Percentiles rank a stretch among this genome's conserved stretches.
Conservation (phyloP, 2,888 invertebrate species). For the Dynastes hyllus region DNA sequence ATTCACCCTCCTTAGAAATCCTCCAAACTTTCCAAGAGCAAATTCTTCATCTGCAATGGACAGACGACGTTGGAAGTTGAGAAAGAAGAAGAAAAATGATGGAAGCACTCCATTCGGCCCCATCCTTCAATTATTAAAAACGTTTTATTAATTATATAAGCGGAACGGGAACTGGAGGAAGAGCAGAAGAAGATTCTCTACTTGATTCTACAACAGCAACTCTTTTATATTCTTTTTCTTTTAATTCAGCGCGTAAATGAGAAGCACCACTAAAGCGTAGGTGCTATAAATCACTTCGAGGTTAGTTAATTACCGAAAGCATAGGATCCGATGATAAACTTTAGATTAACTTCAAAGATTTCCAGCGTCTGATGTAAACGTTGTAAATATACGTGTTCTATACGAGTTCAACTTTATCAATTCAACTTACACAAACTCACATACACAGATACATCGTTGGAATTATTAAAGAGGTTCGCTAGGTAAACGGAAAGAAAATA, state of each 20-base stretch:
- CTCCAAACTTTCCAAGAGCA: neutral
- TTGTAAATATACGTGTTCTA: neutral
- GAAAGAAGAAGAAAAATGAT: neutral
- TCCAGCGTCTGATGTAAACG: neutral
- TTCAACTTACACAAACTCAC: slow-evolving; percentile 4
- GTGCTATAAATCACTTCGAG: slow-evolving; percentile 11
- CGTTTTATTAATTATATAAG: too few species aligned
- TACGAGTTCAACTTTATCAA: neutral
- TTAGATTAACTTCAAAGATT: slow-evolving; percentile 19
- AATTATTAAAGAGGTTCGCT: too few species aligned
- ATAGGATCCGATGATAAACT: slow-evolving; percentile 13
- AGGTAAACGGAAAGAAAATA: neutral
- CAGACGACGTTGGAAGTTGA: too few species aligned
- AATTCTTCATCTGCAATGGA: neutral
- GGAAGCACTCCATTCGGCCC: too few species aligned
- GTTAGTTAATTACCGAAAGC: slow-evolving; percentile 15
- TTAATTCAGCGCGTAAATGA: neutral
- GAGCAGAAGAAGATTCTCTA: too few species aligned
- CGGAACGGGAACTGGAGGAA: too few species aligned
- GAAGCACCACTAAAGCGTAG: neutral
- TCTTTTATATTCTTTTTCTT: neutral
- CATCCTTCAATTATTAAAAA: too few species aligned
- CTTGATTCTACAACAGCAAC: too few species aligned
- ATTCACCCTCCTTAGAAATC: neutral
- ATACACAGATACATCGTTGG: neutral